Evolutionary conservation across 35 echinoderm and acorn worm genomes (phyloP), one percentile per base, ranked within the genome.

Genomic region (Acanthaster planci): DNA sequence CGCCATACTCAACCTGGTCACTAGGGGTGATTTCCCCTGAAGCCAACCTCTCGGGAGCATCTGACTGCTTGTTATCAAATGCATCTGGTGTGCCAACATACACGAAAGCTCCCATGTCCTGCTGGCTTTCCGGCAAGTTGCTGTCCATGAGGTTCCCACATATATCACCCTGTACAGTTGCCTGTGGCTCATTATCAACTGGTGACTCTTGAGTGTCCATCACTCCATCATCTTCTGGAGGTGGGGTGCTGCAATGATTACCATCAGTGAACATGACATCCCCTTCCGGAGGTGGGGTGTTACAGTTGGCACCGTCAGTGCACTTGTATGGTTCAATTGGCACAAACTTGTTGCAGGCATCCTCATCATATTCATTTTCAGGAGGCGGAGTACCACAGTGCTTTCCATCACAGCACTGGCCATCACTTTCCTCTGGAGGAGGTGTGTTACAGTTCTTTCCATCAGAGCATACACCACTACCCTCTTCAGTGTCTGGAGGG

Each of bases 381-480:
- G 94, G 94, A 34, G 94, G 94, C 29, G 94, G 94, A 16, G 94
- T 97, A 39, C 92, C 92, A 40, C 94, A 97, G 40, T 97, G 77
- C 1, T 50, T 60, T 17, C 94, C 94, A 89, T 97, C 94, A 51
- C 36, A 60, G 44, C 94, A 97, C 6, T 53, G 18, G 57, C 39
- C 82, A 47, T 84, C 85, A 47, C 4, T 47, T 4, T 12, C 12
- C 12, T 47, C 42, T 76, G 89, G 84, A 55, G 89, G 90, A 14
- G 90, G 93, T 9, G 93, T 94, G 32, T 94, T 94, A 51, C 92
- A 94, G 34, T 94, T 55, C 0, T 60, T 82, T 35, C 92, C 92
- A 89, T 90, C 92, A 18, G 14, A 40, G 51, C 89, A 87, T 5
- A 40, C 67, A 37, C 79, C 84, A 37, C 37, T 64, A 18, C 39